Base-by-base conservation (phyloP, 1,140 invertebrate species). In the Bradynema listronoti region DNA sequence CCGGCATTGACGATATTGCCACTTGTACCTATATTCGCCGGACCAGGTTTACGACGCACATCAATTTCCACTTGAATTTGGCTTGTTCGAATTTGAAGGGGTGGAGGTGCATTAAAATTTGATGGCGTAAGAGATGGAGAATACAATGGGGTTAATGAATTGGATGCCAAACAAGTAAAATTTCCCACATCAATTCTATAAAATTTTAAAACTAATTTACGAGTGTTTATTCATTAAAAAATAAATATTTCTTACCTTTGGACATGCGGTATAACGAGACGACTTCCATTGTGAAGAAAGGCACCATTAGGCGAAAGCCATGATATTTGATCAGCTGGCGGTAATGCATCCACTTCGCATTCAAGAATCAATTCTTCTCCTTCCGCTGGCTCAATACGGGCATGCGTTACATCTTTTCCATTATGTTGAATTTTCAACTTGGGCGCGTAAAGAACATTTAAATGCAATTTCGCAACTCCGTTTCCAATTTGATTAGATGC, bases 321-420 rank as follows among this genome's bases (percentile, higher is more conserved):
- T 14, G 53, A 41, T 27, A 69, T 34, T n/a, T 42, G 41, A 9
- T 61, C 58, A 24, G 64, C 51, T 7, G 24, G 25, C 7, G 67
- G 67, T 50, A 61, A 66, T 25, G 67, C 56, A 29, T 69, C 68
- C 27, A 52, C 56, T 5, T 47, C 56, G 42, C 67, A 69, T 4
- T 70, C 68, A 11, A 69, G 24, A n/a, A 57, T 39, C 9, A 71
- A 3, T 32, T 62, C 34, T n/a, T 71, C 66, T 19, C 68, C 68
- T 51, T 69, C 66, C 27, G 56, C 60, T 7, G 66, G 66, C 33
- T 54, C 65, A 25, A 50, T 46, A 25, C 27, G 34, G 9, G 33
- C 29, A 14, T 29, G 41, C 16, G 22, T 27, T 30, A 29, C 16
- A 25, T 46, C 11, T 9, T 19, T 57, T n/a, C 50, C 56, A 36